Percentiles rank a stretch among this genome's conserved stretches.
Evolutionary conservation across 2,113 vertebrate genomes (phyloP).

Genomic region (Crotalus horridus): DNA sequence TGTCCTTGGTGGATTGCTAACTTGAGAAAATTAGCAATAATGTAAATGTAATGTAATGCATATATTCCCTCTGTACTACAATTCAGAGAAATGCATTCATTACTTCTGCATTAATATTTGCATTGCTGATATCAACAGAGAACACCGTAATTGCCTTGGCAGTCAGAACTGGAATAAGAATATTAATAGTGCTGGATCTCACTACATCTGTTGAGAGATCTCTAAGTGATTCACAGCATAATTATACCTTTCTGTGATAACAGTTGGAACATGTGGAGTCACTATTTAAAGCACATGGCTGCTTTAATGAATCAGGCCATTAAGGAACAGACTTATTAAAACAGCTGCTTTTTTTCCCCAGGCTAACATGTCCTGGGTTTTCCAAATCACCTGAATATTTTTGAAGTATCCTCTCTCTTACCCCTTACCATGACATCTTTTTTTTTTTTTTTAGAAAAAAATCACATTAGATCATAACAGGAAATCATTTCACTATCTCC

Average conservation of each 20-base stretch:
- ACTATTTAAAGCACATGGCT: background rate
- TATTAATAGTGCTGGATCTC: conserved; percentile 38
- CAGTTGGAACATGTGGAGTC: background rate
- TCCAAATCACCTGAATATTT: background rate
- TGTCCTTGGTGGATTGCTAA: conserved; percentile 49
- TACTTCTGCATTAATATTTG: conserved; percentile 47
- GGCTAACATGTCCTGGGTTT: background rate
- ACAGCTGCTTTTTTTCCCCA: background rate
- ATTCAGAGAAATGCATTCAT: conserved; percentile 32
- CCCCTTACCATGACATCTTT: background rate
- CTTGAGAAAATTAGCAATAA: conserved; percentile 49
- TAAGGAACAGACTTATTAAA: background rate
- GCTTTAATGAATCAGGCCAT: background rate
- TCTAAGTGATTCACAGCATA: conserved; percentile 24
- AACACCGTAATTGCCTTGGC: conserved; percentile 37
- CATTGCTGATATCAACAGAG: conserved; percentile 37
- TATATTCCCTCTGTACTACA: conserved; percentile 49
- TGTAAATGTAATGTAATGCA: conserved; percentile 55
- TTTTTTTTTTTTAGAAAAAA: background rate
- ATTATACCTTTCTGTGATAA: background rate
- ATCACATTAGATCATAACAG: background rate
- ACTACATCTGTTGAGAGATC: conserved; percentile 43
- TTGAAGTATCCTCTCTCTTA: background rate
- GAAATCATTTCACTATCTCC: background rate
- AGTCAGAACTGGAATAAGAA: conserved; percentile 40